Percentiles rank a stretch among this genome's conserved stretches.
Conservation (phyloP, 2,113 vertebrate species). For the Thomomys bottae region DNA sequence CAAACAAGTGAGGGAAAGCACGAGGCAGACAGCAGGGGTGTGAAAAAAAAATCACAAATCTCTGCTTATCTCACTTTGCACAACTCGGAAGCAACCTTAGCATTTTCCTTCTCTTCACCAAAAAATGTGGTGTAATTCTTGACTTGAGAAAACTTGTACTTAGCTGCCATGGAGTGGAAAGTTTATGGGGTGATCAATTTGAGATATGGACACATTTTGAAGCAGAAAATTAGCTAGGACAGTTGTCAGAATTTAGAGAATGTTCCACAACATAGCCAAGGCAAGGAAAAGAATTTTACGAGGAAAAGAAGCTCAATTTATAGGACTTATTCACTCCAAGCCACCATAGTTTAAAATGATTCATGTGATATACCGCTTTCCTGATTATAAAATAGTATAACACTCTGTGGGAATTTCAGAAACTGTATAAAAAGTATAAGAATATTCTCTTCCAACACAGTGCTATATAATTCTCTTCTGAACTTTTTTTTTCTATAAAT, state of each 20-base stretch:
- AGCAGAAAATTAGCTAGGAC: constrained; percentile 46
- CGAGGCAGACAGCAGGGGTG: accelerated
- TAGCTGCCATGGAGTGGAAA: neutral
- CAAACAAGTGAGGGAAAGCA: neutral
- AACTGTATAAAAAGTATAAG: neutral
- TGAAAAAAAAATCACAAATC: accelerated
- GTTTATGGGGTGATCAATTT: constrained; percentile 62
- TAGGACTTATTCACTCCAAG: neutral
- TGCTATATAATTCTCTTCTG: neutral
- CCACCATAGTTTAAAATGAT: neutral
- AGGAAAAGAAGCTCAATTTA: constrained; percentile 60
- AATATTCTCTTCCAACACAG: neutral
- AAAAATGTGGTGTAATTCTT: neutral
- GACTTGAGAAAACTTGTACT: constrained; percentile 10
- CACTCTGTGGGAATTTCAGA: neutral
- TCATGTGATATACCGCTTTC: neutral
- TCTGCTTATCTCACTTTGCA: neutral
- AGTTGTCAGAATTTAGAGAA: constrained; percentile 35
- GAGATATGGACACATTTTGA: neutral
- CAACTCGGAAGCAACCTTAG: neutral
- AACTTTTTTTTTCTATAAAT: neutral
- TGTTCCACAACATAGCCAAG: neutral
- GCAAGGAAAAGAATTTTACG: constrained; percentile 36
- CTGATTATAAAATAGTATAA: constrained; percentile 16
- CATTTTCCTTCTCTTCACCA: neutral